Evolutionary conservation across 2,888 invertebrate genomes (phyloP).

Genomic region (Thera obeliscata): DNA sequence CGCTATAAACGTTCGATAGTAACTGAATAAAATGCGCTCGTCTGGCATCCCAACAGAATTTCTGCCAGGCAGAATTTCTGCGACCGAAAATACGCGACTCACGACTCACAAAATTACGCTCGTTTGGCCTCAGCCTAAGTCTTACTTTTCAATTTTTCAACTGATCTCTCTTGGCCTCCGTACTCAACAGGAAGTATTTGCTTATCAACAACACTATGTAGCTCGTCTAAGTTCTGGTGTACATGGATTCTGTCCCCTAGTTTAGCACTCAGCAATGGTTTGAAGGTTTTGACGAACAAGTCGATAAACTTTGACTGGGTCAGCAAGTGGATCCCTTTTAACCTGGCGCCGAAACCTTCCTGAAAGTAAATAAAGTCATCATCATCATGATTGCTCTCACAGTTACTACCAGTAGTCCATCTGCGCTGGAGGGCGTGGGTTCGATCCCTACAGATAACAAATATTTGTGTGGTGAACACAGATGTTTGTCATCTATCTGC

Average conservation of each 20-base stretch:
- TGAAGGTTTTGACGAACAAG: conserved; percentile 49
- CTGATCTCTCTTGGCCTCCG: conserved; percentile 50
- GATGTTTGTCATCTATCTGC: no score
- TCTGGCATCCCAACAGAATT: no score
- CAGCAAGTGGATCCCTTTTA: conserved; percentile 52
- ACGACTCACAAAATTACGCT: neutral
- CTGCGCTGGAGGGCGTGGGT: no score
- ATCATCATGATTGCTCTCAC: neutral
- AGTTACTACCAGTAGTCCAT: no score
- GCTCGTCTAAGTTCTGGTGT: conserved; percentile 42
- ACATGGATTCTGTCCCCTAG: conserved; percentile 49
- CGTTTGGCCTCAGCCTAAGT: no score
- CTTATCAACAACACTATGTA: conserved; percentile 46
- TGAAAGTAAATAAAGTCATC: conserved; percentile 27
- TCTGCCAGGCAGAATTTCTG: no score
- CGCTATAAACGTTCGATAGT: no score
- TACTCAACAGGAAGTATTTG: conserved; percentile 52
- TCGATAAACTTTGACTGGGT: conserved; percentile 56
- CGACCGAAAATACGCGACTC: no score
- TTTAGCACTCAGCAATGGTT: conserved; percentile 54
- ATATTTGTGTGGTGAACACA: no score
- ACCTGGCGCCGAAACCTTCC: conserved; percentile 56
- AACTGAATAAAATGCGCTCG: no score
- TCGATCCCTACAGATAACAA: no score
- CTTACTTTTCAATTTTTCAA: conserved; percentile 47